Conservation (phyloP, 2,888 invertebrate genomes). For the Ctena decussata region DNA sequence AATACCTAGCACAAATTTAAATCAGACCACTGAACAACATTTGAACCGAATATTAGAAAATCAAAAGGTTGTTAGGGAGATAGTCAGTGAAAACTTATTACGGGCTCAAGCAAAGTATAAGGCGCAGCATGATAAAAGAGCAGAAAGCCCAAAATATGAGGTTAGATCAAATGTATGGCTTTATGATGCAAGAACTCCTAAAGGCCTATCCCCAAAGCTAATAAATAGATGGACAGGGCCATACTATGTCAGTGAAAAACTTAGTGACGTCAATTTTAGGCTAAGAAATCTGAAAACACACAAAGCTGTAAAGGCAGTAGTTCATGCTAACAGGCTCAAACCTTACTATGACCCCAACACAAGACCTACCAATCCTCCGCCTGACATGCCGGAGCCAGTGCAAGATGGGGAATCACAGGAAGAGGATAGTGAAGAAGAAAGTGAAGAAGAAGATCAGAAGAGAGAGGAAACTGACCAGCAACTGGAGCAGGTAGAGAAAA, state of each 20-base stretch:
- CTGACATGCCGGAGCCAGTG: background rate
- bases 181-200: background rate
- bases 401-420: conserved; percentile 10
- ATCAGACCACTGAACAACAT: background rate
- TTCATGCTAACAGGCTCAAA: conserved; percentile 45
- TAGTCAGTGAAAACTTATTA: background rate
- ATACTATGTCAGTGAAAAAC: conserved; percentile 32
- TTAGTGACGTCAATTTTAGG: conserved; percentile 22
- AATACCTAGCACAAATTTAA: background rate
- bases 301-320: conserved; percentile 22
- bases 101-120: no score
- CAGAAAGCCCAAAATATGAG: background rate
- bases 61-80: background rate
- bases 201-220: background rate
- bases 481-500: no score
- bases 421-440: background rate
- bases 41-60: background rate
- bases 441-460: no score
- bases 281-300: conserved; percentile 31
- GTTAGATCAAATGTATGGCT: background rate
- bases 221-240: background rate
- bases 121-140: conserved; percentile 3
- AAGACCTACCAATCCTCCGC: conserved; percentile 50
- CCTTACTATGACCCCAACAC: conserved; percentile 40
- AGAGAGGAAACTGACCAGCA: no score